phyloP scores from a whole-genome alignment of 2,888 invertebrate genomes.

The Trichopria drosophilae region DNA sequence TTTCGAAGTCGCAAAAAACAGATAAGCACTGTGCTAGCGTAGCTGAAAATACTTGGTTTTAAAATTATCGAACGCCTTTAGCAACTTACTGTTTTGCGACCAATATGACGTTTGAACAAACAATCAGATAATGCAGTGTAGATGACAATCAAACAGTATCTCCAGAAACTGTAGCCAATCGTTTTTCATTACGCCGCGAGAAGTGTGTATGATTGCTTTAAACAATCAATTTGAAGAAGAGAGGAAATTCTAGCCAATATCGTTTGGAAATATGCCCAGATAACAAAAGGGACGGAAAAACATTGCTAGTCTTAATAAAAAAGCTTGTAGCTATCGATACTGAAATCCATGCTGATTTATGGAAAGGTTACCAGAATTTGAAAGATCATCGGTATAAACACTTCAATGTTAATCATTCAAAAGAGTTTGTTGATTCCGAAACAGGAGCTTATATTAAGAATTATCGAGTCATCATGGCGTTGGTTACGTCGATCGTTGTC shows the following conservation, averaged over 20 bases:
- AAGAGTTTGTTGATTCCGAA: slow-evolving; percentile 14
- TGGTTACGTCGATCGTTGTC: slow-evolving; percentile 22
- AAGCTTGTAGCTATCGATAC: slow-evolving; percentile 5
- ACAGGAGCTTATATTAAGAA: too few species aligned
- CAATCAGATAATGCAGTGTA: slow-evolving; percentile 17
- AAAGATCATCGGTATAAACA: slow-evolving; percentile 9
- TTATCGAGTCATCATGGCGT: slow-evolving; percentile 16
- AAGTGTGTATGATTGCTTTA: slow-evolving; percentile 17
- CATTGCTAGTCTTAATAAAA: slow-evolving; percentile 7
- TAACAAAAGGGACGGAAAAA: slow-evolving; percentile 11
- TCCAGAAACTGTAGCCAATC: slow-evolving; percentile 19
- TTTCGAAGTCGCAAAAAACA: too few species aligned
- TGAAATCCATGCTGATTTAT: slow-evolving; percentile 10
- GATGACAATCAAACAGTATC: slow-evolving; percentile 12
- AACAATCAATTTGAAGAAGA: slow-evolving; percentile 15
- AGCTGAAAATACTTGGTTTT: too few species aligned
- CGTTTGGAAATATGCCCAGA: too few species aligned
- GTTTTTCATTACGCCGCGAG: slow-evolving; percentile 23
- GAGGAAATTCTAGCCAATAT: too few species aligned
- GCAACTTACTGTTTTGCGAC: slow-evolving; percentile 17
- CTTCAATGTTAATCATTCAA: slow-evolving; percentile 12
- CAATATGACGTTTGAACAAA: slow-evolving; percentile 14
- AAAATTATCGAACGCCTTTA: too few species aligned
- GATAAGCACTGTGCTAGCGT: too few species aligned
- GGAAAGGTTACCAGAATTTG: slow-evolving; percentile 9